Base-by-base conservation (phyloP, 1,140 invertebrate genomes). In the Drosophila littoralis region DNA sequence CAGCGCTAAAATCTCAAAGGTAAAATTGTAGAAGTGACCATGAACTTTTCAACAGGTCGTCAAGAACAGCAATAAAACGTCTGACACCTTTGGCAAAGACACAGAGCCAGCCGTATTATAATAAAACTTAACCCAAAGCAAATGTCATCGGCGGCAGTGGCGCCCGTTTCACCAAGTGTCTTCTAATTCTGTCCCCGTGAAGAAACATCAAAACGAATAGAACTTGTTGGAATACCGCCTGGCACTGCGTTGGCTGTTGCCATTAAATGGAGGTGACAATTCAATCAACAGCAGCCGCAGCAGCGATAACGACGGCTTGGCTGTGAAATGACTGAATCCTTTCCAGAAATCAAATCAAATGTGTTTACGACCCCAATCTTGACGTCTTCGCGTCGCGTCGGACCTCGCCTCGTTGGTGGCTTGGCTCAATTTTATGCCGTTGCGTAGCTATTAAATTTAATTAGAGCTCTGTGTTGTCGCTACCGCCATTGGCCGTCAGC, bases 381-480 rank as follows among this genome's bases (percentile, higher is more conserved):
- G 43, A 48, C 54, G 9, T 64, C 48, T 32, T 46, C 28, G 13
- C 28, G 32, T 28, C 22, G 22, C 22, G 2, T 15, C 48, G 15
- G 48, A 28, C 22, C 9, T 10, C 42, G 45, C 77, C 75, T 80
- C 77, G 74, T 80, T 88, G 82, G 82, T 90, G 79, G 81, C 72
- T 79, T 43, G 38, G 51, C 45, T 63, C 77, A 75, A 77, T 69
- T 81, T 91, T 81, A 86, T 83, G 77, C 73, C 65, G 48, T 68
- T 75, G 69, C 54, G 68, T 68, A 73, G 88, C 82, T 91, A 89
- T 91, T 88, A 89, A 91, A 91, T 91, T 91, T 91, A 91, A 91
- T 91, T 91, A 91, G 88, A 89, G 75, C 84, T 85, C 81, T 80
- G 63, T 70, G 77, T 64, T 66, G 75, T 81, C 58, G 42, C 75